Evolutionary conservation across 1,140 invertebrate species (phyloP), one percentile per base, ranked within the genome.

Genomic region (Ips nitidus): DNA sequence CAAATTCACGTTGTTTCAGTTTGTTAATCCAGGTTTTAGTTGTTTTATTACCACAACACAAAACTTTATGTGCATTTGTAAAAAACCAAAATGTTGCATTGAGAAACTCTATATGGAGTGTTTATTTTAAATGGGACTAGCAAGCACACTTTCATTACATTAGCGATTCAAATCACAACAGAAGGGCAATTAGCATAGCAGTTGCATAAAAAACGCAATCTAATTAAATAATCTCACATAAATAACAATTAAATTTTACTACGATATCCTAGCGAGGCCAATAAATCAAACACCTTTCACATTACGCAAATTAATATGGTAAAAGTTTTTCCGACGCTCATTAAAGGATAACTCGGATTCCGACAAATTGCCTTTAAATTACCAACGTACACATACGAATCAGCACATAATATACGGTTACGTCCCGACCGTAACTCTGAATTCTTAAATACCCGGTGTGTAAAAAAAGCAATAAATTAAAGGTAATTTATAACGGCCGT

Each of bases 391-490:
- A 22, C 22, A 22, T 22, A 22, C 22, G 22, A 22, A 22, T 22
- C 22, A 22, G 22, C 22, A 22, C 45, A 3, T 50, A 22, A 50
- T 50, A 8, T 50, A 50, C 22, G 6, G 45, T 50, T 22, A 22
- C 22, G 45, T 50, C 22, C 45, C 45, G 22, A 50, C 45, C 22
- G 22, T 22, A 22, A 22, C 22, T 22, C 22, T 22, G 22, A 22
- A 22, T 50, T 22, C 45, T 50, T 50, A 50, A 50, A 50, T 50
- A 50, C 22, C 45, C 45, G 45, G 45, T 22, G 22, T 50, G 22
- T 22, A 50, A 8, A 50, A 50, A 57, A 36, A 55, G 52, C 52
- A 59, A 59, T 59, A 59, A 59, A 59, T 59, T 59, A 56, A 22
- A 6, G 53, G 53, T 56, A 56, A 56, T 56, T 56, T 56, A 56